Evolutionary conservation across 2,113 vertebrate species (phyloP), one percentile per base, ranked within the genome.

Genomic region (Pao palembangensis): DNA sequence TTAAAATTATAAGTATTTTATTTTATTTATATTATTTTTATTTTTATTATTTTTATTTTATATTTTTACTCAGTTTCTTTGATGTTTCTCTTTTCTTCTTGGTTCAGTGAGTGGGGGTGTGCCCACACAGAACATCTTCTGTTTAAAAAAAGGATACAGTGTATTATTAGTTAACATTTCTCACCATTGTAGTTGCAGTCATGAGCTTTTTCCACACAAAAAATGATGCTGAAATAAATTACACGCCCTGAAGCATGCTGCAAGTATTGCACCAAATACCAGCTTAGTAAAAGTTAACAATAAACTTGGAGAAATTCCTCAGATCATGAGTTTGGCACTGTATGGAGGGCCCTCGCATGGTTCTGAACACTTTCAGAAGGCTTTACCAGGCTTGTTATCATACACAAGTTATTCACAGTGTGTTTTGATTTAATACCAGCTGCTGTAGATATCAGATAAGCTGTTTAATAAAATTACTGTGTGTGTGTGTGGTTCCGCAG

Each of bases 401-500:
- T 43, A 6, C 28, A 31, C 28, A 31, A 31, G 5, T 8, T 6
- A 31, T 6, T 31, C 28, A 31, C 28, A 7, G 28, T 31, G 6
- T 1, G 28, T 6, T 15, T 44, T 17, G 17, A 17, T 7, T 11
- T 52, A 1, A 2, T 20, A 31, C n/a, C 15, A 28, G 10, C 17
- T 28, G 25, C 25, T 28, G 25, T 15, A 14, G 6, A 41, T 59
- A 7, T 58, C 2, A 44, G 41, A 10, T 62, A 6, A 54, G 18
- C 5, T 14, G 0, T 19, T 71, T 0, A 64, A 18, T 63, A 52
- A 60, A 55, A 28, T 25, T 34, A 18, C 52, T 43, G 47, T 73
- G 42, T 69, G 41, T 76, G 55, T 16, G 38, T 70, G 41, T 75
- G 58, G 58, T 21, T 78, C 63, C 31, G 19, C 88, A 99, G 96